Evolutionary conservation across 2,113 vertebrate species (phyloP), one percentile per base, ranked within the genome.

Genomic region (Oryzias celebensis): DNA sequence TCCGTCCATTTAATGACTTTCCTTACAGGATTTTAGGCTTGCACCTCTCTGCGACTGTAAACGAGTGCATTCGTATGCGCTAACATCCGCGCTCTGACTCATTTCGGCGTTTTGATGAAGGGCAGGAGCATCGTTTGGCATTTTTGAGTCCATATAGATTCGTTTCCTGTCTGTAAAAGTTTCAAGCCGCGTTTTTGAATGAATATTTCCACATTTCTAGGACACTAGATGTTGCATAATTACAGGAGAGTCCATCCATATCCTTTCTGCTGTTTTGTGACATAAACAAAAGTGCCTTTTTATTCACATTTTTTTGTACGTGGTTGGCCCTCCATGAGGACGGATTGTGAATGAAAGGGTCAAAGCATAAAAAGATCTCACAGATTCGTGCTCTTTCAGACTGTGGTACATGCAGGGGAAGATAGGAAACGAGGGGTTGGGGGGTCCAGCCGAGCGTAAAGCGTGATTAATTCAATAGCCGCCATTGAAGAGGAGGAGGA

Each of bases 391-490:
- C 85, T 78, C 74, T 82, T 74, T 66, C 73, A 69, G 54, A 46
- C 12, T 16, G 45, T 5, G 18, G 18, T 67, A 24, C 18, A 41
- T 14, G n/a, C n/a, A 26, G 51, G 23, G 23, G 47, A 2, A 31
- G 47, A 22, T 17, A 56, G 17, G 16, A 17, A 45, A 14, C 10
- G 75, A 56, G 64, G 68, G 52, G 48, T 75, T 85, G 14, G 56
- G 23, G 22, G 41, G 86, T 82, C 79, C 87, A 68, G 82, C 77
- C 87, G 87, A 93, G 93, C 94, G 58, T 95, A 93, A 95, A 95
- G 94, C 93, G 90, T 92, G 92, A 92, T 93, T 96, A 96, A 97
- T 96, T 92, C 94, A 97, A 95, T 91, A 92, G 92, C 83, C 82
- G 90, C 91, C 93, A 92, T 92, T 93, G 93, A 93, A 91, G 92